phyloP scores from a whole-genome alignment of 2,888 invertebrate genomes.

The Cosmia trapezina region DNA sequence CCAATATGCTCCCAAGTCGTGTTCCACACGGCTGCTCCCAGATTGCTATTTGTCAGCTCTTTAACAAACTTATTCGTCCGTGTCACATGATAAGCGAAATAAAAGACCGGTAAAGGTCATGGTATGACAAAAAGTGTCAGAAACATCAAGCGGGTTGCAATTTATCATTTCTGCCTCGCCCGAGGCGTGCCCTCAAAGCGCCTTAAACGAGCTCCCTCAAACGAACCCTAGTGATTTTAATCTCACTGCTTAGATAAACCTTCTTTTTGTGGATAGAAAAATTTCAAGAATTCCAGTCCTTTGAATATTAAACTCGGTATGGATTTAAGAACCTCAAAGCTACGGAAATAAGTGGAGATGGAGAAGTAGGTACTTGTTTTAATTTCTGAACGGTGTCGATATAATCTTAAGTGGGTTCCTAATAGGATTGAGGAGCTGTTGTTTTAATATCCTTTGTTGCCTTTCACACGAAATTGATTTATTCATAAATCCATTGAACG shows the following conservation, averaged over 20 bases:
- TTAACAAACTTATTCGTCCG: conserved; percentile 78
- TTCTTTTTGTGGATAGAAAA: conserved; percentile 71
- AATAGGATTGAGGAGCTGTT: conserved; percentile 36
- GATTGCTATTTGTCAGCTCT: conserved; percentile 78
- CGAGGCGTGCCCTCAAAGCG: conserved; percentile 79
- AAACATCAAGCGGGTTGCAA: conserved; percentile 80
- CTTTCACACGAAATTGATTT: conserved; percentile 44
- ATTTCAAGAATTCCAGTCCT: conserved; percentile 73
- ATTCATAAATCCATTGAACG: conserved; percentile 37
- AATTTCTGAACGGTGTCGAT: conserved; percentile 43
- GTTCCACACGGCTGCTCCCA: conserved; percentile 52
- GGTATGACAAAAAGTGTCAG: conserved; percentile 80
- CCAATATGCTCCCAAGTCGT: conserved; percentile 43
- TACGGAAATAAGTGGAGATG: conserved; percentile 57
- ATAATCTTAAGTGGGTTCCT: conserved; percentile 42
- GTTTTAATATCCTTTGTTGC: conserved; percentile 43
- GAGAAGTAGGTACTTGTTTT: conserved; percentile 40
- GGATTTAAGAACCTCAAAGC: conserved; percentile 67
- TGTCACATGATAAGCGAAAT: conserved; percentile 81
- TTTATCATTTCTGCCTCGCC: conserved; percentile 81
- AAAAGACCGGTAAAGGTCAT: conserved; percentile 79
- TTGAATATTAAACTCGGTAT: conserved; percentile 72
- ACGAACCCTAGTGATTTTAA: conserved; percentile 81
- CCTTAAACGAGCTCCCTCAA: conserved; percentile 76
- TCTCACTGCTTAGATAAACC: conserved; percentile 82